Percentiles rank a stretch among this genome's conserved stretches.
Evolutionary conservation across 2,888 invertebrate genomes (phyloP).

Genomic region (Hipparchia sbordonii): DNA sequence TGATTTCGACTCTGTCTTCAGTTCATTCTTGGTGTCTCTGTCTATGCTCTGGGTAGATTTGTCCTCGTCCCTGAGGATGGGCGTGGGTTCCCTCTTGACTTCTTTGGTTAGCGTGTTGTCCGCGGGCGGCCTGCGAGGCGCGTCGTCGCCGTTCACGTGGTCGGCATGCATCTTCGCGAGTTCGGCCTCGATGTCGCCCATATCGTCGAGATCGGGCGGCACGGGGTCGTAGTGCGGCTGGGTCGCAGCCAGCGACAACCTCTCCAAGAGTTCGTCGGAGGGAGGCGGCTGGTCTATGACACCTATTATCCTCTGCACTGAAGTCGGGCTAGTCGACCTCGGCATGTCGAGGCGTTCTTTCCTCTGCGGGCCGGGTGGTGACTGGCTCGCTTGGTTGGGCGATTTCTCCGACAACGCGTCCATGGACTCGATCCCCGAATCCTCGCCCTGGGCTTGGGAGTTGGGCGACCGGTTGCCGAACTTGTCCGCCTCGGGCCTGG

Average conservation of each 20-base stretch:
- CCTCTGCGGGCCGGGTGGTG: conserved; percentile 81
- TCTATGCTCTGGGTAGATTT: conserved; percentile 41
- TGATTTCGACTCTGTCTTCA: conserved; percentile 37
- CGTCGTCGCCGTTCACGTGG: conserved; percentile 69
- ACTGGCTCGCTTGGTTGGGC: conserved; percentile 92
- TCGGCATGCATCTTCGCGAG: conserved; percentile 86
- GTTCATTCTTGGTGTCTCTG: conserved; percentile 40
- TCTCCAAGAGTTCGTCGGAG: conserved; percentile 61
- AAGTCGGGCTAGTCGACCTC: conserved; percentile 68
- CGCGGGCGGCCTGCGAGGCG: conserved; percentile 51
- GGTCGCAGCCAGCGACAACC: conserved; percentile 56
- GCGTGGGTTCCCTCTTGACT: conserved; percentile 64
- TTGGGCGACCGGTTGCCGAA: conserved; percentile 74
- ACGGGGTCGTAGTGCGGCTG: conserved; percentile 63
- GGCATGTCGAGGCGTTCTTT: conserved; percentile 75
- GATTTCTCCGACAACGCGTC: conserved; percentile 96
- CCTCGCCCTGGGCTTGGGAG: conserved; percentile 88
- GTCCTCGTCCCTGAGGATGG: conserved; percentile 53
- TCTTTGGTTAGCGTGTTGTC: conserved; percentile 46
- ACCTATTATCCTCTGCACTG: conserved; percentile 76
- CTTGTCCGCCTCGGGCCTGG: conserved; percentile 58
- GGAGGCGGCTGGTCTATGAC: conserved; percentile 62
- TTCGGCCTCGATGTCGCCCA: conserved; percentile 87
- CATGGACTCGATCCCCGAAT: conserved; percentile 96
- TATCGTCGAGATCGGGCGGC: conserved; percentile 78